Conservation (phyloP, 2,888 invertebrate species). For the Apotomis capreana region DNA sequence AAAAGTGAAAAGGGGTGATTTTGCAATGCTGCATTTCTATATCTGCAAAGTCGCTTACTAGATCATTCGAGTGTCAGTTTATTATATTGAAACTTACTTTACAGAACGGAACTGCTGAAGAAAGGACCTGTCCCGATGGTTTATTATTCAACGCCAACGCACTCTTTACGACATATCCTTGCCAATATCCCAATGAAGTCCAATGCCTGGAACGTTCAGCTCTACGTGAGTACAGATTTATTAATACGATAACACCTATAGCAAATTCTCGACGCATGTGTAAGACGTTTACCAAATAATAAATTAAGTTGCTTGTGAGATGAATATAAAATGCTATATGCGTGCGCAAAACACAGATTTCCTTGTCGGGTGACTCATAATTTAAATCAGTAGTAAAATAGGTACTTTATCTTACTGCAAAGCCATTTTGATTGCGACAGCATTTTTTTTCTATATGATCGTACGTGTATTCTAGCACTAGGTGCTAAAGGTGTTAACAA, state of each 20-base stretch:
- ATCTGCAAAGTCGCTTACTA: too few species aligned
- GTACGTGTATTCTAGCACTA: not conserved
- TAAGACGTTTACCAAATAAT: slow-evolving; percentile 22
- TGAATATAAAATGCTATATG: slow-evolving; percentile 32
- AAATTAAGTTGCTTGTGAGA: slow-evolving; percentile 25
- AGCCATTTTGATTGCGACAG: slow-evolving; percentile 6
- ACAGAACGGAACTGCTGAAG: slow-evolving; percentile 88
- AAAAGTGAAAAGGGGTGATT: too few species aligned
- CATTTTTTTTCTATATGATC: not conserved
- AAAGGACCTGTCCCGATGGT: slow-evolving; percentile 92
- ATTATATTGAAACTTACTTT: slow-evolving; percentile 36
- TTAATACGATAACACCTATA: not conserved
- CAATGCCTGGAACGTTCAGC: slow-evolving; percentile 88
- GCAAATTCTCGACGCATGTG: slow-evolving; percentile 17
- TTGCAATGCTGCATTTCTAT: too few species aligned
- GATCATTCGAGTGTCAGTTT: too few species aligned
- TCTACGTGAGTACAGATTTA: slow-evolving; percentile 81
- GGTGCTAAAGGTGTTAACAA: not conserved
- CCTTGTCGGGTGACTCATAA: slow-evolving; percentile 19
- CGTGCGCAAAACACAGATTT: slow-evolving; percentile 21
- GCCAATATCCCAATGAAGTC: slow-evolving; percentile 93
- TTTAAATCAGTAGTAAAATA: slow-evolving; percentile 11
- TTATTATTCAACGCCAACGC: slow-evolving; percentile 89
- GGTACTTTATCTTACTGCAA: slow-evolving; percentile 15
- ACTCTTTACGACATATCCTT: slow-evolving; percentile 87